Percentiles rank a stretch among this genome's conserved stretches.
phyloP scores from a whole-genome alignment of 2,888 invertebrate genomes.

The Adelphocoris suturalis region DNA sequence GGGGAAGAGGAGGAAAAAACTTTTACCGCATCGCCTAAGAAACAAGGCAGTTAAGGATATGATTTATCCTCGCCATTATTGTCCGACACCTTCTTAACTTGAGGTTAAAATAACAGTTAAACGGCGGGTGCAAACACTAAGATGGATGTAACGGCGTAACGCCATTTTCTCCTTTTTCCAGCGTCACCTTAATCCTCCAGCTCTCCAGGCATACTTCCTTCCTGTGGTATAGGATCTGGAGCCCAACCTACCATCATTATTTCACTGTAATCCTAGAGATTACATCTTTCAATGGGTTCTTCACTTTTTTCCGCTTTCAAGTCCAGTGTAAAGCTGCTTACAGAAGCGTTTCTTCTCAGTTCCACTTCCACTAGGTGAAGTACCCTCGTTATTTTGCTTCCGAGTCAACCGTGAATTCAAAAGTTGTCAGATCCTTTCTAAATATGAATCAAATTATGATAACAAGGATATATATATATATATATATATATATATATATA shows the following conservation, averaged over 20 bases:
- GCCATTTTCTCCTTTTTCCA: constrained; percentile 23
- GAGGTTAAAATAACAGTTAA: constrained; percentile 68
- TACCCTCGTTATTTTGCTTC: too few species aligned
- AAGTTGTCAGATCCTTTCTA: too few species aligned
- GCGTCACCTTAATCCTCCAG: constrained; percentile 9
- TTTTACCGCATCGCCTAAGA: constrained; percentile 55
- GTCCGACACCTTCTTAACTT: constrained; percentile 59
- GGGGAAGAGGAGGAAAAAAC: constrained; percentile 21
- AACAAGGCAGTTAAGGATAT: constrained; percentile 62
- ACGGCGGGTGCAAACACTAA: constrained; percentile 63
- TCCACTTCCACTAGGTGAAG: too few species aligned
- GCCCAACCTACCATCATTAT: neutral
- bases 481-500: too few species aligned
- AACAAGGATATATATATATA: too few species aligned
- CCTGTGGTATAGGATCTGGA: neutral
- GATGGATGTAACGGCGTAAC: constrained; percentile 60
- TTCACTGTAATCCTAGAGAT: neutral
- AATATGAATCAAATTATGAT: too few species aligned
- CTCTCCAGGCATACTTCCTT: neutral
- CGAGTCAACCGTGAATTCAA: too few species aligned
- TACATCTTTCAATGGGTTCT: constrained; percentile 18
- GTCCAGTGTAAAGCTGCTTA: too few species aligned
- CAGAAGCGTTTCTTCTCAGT: too few species aligned
- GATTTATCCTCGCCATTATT: constrained; percentile 64
- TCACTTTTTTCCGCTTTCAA: too few species aligned